A percentile compares a stretch with the other conserved stretches of the same genome.
Conservation (phyloP, 2,797 vertebrate species). For the Galago senegalensis region DNA sequence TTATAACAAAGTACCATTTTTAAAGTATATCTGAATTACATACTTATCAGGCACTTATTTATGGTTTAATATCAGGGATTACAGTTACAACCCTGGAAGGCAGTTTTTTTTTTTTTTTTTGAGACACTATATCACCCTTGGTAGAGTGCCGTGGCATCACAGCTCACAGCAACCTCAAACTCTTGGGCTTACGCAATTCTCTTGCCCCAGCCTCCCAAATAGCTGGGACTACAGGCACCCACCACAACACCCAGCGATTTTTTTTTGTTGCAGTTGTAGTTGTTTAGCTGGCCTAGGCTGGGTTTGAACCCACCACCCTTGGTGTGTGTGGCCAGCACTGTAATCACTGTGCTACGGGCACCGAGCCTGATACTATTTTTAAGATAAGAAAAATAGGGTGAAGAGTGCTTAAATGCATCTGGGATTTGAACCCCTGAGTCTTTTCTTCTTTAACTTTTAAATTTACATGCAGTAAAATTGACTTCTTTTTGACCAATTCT, state of each 20-base stretch:
- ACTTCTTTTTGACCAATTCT: neutral
- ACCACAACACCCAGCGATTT: too few species aligned
- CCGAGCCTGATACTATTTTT: neutral
- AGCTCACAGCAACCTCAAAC: too few species aligned
- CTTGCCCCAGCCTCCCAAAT: too few species aligned
- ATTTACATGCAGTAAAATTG: neutral
- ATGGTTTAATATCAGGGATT: neutral
- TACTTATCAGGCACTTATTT: neutral
- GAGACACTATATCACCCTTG: too few species aligned
- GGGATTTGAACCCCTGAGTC: neutral
- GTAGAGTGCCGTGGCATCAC: too few species aligned
- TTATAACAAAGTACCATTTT: neutral
- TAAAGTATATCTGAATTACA: neutral
- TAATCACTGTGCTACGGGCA: too few species aligned
- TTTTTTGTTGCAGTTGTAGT: too few species aligned
- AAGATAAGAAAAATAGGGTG: neutral
- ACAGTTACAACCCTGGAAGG: neutral
- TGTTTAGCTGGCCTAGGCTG: too few species aligned
- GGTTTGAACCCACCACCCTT: too few species aligned
- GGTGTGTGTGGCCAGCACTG: too few species aligned
- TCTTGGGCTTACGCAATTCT: too few species aligned
- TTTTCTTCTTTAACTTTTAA: conserved; percentile 43
- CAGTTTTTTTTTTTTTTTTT: neutral
- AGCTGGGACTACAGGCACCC: too few species aligned
- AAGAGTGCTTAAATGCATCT: neutral